phyloP scores from a whole-genome alignment of 2,113 vertebrate genomes.

The Lota lota region DNA sequence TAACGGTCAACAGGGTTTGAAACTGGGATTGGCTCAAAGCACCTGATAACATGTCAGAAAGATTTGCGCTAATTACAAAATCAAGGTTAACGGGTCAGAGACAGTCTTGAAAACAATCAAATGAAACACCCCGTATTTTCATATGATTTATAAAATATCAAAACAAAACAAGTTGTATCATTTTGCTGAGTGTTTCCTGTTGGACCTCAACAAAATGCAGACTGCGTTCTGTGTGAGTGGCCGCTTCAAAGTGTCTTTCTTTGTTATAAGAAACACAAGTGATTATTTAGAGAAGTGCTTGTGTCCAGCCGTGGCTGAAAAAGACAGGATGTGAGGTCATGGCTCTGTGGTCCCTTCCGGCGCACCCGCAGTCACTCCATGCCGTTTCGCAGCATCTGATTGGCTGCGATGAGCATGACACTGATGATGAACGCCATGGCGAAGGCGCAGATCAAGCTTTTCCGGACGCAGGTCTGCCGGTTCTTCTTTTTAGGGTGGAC shows the following conservation, averaged over 20 bases:
- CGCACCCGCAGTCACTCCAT: slow-evolving; percentile 92
- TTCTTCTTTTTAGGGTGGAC: slow-evolving; percentile 98
- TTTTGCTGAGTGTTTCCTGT: too few relatives aligned
- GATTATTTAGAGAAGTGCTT: slow-evolving; percentile 57
- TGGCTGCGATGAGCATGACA: slow-evolving; percentile 98
- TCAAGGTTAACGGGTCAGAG: slow-evolving; percentile 57
- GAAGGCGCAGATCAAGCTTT: slow-evolving; percentile 98
- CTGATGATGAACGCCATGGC: slow-evolving; percentile 99
- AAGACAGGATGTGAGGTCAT: slow-evolving; percentile 57
- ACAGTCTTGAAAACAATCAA: slow-evolving; percentile 40
- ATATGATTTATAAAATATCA: slow-evolving; percentile 4
- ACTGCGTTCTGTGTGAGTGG: too few relatives aligned
- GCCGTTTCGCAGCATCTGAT: slow-evolving; percentile 97
- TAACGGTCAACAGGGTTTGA: slow-evolving; percentile 6
- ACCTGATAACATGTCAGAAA: slow-evolving; percentile 51
- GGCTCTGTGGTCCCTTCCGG: slow-evolving; percentile 62
- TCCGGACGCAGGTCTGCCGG: slow-evolving; percentile 95
- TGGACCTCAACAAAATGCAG: neutral
- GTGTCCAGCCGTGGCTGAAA: slow-evolving; percentile 64
- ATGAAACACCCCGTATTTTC: slow-evolving; percentile 17
- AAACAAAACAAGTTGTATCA: neutral
- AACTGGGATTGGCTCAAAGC: slow-evolving; percentile 60
- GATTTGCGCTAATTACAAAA: slow-evolving; percentile 44
- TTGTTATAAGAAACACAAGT: slow-evolving; percentile 17
- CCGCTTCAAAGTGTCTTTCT: too few relatives aligned